phyloP scores from a whole-genome alignment of 2,797 vertebrate genomes.

The Lepilemur septentrionalis region DNA sequence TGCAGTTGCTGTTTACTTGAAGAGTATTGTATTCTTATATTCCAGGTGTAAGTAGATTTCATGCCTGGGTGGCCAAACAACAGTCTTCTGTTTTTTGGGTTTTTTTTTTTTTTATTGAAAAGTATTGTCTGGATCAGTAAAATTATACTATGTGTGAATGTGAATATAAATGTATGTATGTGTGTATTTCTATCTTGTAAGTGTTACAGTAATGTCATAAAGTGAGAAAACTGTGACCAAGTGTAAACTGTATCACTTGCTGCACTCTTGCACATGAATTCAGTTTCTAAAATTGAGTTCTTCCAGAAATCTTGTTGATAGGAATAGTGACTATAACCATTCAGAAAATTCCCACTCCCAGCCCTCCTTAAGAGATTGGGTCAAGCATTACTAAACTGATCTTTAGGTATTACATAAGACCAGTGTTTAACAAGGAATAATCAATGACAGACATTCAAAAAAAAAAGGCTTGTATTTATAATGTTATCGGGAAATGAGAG shows the following conservation, averaged over 20 bases:
- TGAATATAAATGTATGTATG: constrained; percentile 83
- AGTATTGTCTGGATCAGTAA: constrained; percentile 82
- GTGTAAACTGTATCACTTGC: constrained; percentile 83
- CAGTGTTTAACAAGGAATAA: constrained; percentile 23
- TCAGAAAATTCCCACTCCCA: constrained; percentile 13
- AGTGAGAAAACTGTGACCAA: constrained; percentile 84
- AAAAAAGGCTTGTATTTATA: constrained; percentile 7
- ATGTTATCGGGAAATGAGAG: constrained; percentile 13
- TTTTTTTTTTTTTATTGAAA: constrained; percentile 70
- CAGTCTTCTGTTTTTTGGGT: constrained; percentile 46
- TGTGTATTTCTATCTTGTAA: constrained; percentile 75
- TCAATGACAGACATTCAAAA: background rate
- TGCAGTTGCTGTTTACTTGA: constrained; percentile 84
- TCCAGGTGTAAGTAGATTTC: constrained; percentile 80
- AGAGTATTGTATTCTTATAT: constrained; percentile 80
- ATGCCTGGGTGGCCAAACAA: constrained; percentile 81
- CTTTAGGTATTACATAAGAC: constrained; percentile 50
- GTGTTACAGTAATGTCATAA: constrained; percentile 82
- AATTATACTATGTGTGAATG: constrained; percentile 81
- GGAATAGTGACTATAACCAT: constrained; percentile 43
- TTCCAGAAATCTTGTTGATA: constrained; percentile 76
- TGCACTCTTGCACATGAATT: constrained; percentile 86
- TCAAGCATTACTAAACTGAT: constrained; percentile 45
- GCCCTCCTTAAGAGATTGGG: background rate
- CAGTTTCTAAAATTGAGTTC: constrained; percentile 87